Base-by-base conservation (phyloP, 2,113 vertebrate genomes). In the Scomber scombrus region DNA sequence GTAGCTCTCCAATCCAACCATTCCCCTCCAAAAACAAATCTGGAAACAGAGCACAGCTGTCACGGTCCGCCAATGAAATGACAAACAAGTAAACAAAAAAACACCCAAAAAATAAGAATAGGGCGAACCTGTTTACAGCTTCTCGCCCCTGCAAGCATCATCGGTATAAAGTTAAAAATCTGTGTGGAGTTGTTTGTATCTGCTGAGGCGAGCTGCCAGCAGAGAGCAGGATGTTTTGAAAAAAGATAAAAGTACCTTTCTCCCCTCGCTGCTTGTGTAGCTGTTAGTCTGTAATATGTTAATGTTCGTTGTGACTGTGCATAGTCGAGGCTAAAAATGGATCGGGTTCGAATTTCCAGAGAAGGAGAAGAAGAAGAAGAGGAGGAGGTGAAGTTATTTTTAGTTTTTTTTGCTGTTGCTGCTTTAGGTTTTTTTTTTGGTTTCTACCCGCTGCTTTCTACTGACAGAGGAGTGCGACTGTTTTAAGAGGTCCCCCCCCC, bases 371-470 rank as follows among this genome's bases (percentile, higher is more conserved):
- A 26, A 2, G 23, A 26, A 26, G 0, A 31, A 43, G 66, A 31
- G 56, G 19, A 29, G 13, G 71, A 75, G 68, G 58, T 3, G 26
- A 52, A 34, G 3, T 61, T 50, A 82, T 26, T 26, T 26, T 26
- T 26, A 26, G 23, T 26, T 26, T 26, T 23, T 19, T 67, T 31
- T 49, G 45, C 21, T 57, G 61, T 26, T 71, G 68, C 75, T 68
- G 78, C 80, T 40, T 84, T 75, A 65, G 15, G 47, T 15, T 64
- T 46, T 68, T 45, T 11, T 34, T 9, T 71, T 58, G 54, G 63
- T 85, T 86, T 72, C 49, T 67, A 54, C 75, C 62, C 67, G 26
- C 80, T 47, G 63, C 71, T 86, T 71, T 81, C 43, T 58, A 54
- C 67, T 63, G 71, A 68, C 5, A 12, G 69, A 72, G 64, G 43